Percentiles rank a stretch among this genome's conserved stretches.
Conservation (phyloP, 2,888 invertebrate genomes). For the Tachina lurida region DNA sequence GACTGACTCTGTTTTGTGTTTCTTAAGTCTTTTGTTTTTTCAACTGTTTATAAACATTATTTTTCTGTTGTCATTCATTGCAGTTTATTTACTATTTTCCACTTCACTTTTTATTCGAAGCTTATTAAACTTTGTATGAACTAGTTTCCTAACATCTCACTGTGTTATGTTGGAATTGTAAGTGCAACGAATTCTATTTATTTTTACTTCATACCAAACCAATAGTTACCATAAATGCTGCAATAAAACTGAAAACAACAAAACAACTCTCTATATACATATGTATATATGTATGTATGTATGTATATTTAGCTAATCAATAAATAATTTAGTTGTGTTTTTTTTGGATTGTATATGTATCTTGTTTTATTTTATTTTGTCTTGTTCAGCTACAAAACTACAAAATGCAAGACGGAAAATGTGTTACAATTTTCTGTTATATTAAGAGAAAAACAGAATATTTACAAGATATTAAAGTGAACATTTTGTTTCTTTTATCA, state of each 20-base stretch:
- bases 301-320: conserved; percentile 55
- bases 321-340: conserved; percentile 35
- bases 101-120: conserved; percentile 15
- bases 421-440: conserved; percentile 61
- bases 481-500: conserved; percentile 30
- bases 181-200: conserved; percentile 64
- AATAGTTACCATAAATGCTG: conserved; percentile 49
- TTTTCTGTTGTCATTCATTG: conserved; percentile 48
- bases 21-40: conserved; percentile 64
- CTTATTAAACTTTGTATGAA: conserved; percentile 47
- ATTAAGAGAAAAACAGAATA: conserved; percentile 1
- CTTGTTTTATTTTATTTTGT: not conserved
- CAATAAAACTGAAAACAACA: conserved; percentile 11
- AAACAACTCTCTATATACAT: not conserved
- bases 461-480: not conserved
- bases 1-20: conserved; percentile 14
- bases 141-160: conserved; percentile 63
- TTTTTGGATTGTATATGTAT: not conserved
- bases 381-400: conserved; percentile 58
- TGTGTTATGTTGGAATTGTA: conserved; percentile 42
- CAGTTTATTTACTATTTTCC: conserved; percentile 17
- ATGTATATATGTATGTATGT: no score
- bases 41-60: conserved; percentile 7
- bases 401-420: conserved; percentile 26
- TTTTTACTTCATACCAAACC: conserved; percentile 42